Evolutionary conservation across 2,888 invertebrate genomes (phyloP).

Genomic region (Thecophora atra): DNA sequence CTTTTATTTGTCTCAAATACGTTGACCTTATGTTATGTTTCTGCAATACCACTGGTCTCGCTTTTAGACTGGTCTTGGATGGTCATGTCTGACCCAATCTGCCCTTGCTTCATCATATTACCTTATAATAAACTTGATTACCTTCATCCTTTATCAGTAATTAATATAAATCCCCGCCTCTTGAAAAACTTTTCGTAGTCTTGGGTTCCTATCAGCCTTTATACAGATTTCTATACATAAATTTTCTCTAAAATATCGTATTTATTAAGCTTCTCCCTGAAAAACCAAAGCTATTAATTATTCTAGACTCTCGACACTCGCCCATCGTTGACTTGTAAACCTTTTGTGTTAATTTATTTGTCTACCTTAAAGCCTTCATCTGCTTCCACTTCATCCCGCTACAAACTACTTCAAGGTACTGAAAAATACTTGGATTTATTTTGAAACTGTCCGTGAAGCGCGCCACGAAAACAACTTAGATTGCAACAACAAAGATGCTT

Average conservation of each 20-base stretch:
- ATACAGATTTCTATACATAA: neutral
- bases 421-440: slow-evolving; percentile 30
- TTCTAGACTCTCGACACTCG: slow-evolving; percentile 11
- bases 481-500: neutral
- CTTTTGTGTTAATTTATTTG: slow-evolving; percentile 23
- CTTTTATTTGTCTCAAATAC: too few relatives aligned
- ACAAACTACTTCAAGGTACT: slow-evolving; percentile 11
- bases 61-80: too few relatives aligned
- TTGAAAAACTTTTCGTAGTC: too few relatives aligned
- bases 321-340: slow-evolving; percentile 20
- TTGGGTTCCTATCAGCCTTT: too few relatives aligned
- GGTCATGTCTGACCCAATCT: too few relatives aligned
- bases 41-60: too few relatives aligned
- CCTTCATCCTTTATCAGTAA: too few relatives aligned
- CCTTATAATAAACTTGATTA: too few relatives aligned
- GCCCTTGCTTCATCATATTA: too few relatives aligned
- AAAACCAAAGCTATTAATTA: slow-evolving; percentile 31
- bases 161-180: too few relatives aligned
- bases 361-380: neutral
- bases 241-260: slow-evolving; percentile 14
- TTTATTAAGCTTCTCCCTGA: slow-evolving; percentile 21
- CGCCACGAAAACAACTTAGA: slow-evolving; percentile 13
- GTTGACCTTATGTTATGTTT: too few relatives aligned
- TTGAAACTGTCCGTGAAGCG: slow-evolving; percentile 14
- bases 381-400: too few relatives aligned